A percentile compares a stretch with the other conserved stretches of the same genome.
phyloP scores from a whole-genome alignment of 2,888 invertebrate genomes.

The Cylindroiulus punctatus region DNA sequence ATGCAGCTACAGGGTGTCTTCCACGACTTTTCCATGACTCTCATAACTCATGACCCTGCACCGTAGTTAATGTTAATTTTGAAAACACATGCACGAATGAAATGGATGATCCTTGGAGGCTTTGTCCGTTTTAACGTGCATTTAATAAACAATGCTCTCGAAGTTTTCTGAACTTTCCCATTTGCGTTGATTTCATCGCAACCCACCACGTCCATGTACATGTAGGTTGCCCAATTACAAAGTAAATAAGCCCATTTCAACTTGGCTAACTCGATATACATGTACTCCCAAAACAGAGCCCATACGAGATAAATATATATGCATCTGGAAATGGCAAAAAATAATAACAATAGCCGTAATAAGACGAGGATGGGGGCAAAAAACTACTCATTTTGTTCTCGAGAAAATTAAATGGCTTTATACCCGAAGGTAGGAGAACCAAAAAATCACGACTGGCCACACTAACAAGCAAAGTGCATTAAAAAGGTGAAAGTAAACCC shows the following conservation, averaged over 20 bases:
- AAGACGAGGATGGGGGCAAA: constrained; percentile 24
- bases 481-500: background rate
- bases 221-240: background rate
- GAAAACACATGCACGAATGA: too few species aligned
- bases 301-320: too few species aligned
- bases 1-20: too few species aligned
- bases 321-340: background rate
- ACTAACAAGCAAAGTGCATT: background rate
- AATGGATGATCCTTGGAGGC: background rate
- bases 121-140: background rate
- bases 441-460: background rate
- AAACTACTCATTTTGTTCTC: background rate
- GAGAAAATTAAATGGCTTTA: constrained; percentile 28
- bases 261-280: background rate
- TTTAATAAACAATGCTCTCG: background rate
- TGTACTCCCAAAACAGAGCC: background rate
- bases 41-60: too few species aligned
- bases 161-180: background rate
- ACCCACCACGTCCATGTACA: background rate
- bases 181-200: constrained; percentile 3
- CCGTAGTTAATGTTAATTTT: too few species aligned
- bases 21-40: too few species aligned
- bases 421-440: constrained; percentile 5
- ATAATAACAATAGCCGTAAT: background rate
- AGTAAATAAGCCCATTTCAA: background rate